phyloP scores from a whole-genome alignment of 2,113 vertebrate genomes.

The Aythya baeri region DNA sequence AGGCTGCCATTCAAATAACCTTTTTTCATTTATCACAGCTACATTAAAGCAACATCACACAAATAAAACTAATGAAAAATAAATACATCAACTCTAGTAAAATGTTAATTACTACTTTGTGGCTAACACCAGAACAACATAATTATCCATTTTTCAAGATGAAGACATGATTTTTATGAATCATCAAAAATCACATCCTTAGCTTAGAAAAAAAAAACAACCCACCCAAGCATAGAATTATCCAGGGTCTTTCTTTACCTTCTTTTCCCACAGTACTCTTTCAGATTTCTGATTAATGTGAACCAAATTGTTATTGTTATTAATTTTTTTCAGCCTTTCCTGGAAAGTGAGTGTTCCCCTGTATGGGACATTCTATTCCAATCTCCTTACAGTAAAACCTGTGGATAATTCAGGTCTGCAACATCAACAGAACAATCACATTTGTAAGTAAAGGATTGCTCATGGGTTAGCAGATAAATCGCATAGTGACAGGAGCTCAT shows the following conservation, averaged over 20 bases:
- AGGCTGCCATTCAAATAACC: neutral
- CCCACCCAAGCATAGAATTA: neutral
- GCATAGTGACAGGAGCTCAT: neutral
- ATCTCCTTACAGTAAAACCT: neutral
- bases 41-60: neutral
- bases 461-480: neutral
- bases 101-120: constrained; percentile 58
- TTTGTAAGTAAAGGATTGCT: neutral
- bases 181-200: neutral
- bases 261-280: neutral
- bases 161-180: neutral
- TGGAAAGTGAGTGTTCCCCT: constrained; percentile 8
- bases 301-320: neutral
- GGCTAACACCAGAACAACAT: constrained; percentile 10
- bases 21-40: neutral
- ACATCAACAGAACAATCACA: constrained; percentile 5
- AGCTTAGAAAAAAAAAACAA: constrained; percentile 1
- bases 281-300: neutral
- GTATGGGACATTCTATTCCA: constrained; percentile 2
- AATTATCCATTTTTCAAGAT: constrained; percentile 27
- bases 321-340: constrained; percentile 27
- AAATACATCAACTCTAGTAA: neutral
- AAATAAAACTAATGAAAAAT: constrained; percentile 19
- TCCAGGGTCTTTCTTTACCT: neutral
- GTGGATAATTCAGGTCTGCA: constrained; percentile 7